Base-by-base conservation (phyloP, 1,140 invertebrate genomes). In the Drosophila bifasciata region DNA sequence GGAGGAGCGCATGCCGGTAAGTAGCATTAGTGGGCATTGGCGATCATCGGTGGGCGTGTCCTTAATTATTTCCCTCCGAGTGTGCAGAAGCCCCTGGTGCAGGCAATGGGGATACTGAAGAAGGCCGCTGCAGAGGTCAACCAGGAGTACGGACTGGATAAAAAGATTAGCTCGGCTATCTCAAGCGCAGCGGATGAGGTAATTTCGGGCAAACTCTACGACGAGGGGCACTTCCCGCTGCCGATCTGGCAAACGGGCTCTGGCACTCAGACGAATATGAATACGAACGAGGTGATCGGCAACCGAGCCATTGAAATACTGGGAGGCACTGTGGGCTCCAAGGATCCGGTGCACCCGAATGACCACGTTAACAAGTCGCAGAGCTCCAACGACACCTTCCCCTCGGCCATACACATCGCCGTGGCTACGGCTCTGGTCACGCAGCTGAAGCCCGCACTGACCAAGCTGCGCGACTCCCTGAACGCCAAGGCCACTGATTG, bases 351-450 rank as follows among this genome's bases (percentile, higher is more conserved):
- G 0, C 98, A 99, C 93, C 99, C 99, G 3, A 99, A 99, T 92
- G 99, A 99, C 92, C 99, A 99, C 93, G 98, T 99, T 9, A 99
- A 99, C 92, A 99, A 98, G 93, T 97, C 97, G 16, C 98, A 99
- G 92, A 99, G 98, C 92, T 99, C 98, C 15, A 99, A 99, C 92
- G 99, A 99, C 91, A 99, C 98, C 1, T 99, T 98, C 91, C 99
- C 99, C 5, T 99, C 99, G 15, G 99, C 99, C 0, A 99, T 99
- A 97, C 98, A 99, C 89, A 97, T 99, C 88, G 96, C 99, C 2
- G 97, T 98, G 6, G 98, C 96, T 3, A 93, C 97, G 73, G 98
- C 99, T 92, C 94, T 99, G 15, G 93, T 97, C 44, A 93, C 95
- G 67, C 92, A 94, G 6, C 93, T 99, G 2, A 90, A 99, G 49